Conservation (phyloP, 92 coral and sea anemone species). For the Epizoanthus illoricatus region DNA sequence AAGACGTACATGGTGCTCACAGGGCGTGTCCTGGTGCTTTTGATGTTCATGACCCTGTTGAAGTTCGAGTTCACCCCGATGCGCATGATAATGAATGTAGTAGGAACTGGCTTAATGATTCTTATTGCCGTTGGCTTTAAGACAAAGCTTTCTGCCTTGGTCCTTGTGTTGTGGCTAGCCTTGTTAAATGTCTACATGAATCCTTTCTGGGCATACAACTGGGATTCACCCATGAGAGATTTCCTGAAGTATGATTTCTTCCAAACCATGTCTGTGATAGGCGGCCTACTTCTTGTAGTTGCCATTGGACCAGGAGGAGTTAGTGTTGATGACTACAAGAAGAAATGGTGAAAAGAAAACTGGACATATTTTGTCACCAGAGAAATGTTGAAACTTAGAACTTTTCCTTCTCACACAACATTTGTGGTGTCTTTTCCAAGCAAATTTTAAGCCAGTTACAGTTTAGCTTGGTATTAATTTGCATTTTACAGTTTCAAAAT, state of each 20-base stretch:
- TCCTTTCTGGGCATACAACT: slow-evolving; percentile 94
- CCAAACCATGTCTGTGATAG: slow-evolving; percentile 97
- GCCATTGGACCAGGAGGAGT: slow-evolving; percentile 99
- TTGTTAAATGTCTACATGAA: slow-evolving; percentile 83
- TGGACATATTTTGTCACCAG: not conserved
- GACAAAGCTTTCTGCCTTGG: slow-evolving; percentile 95
- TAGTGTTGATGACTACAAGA: slow-evolving; percentile 98
- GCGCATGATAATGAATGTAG: slow-evolving; percentile 73
- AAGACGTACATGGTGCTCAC: slow-evolving; percentile 97
- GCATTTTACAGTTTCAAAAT: too few species aligned
- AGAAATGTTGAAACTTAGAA: too few species aligned
- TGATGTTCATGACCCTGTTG: slow-evolving; percentile 96
- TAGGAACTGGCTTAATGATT: slow-evolving; percentile 89
- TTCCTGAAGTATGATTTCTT: slow-evolving; percentile 99
- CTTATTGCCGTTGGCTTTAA: slow-evolving; percentile 94
- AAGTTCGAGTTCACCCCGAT: slow-evolving; percentile 83
- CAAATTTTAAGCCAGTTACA: too few species aligned
- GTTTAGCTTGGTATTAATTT: too few species aligned
- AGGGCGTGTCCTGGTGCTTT: slow-evolving; percentile 91
- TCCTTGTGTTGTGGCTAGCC: slow-evolving; percentile 76
- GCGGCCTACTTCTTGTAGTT: slow-evolving; percentile 92
- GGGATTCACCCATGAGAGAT: slow-evolving; percentile 96
- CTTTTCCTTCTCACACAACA: too few species aligned
- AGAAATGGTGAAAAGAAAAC: slow-evolving; percentile 79
- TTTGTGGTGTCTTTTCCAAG: too few species aligned